A percentile compares a stretch with the other conserved stretches of the same genome.
Conservation (phyloP, 2,113 vertebrate species). For the Larimichthys crocea region DNA sequence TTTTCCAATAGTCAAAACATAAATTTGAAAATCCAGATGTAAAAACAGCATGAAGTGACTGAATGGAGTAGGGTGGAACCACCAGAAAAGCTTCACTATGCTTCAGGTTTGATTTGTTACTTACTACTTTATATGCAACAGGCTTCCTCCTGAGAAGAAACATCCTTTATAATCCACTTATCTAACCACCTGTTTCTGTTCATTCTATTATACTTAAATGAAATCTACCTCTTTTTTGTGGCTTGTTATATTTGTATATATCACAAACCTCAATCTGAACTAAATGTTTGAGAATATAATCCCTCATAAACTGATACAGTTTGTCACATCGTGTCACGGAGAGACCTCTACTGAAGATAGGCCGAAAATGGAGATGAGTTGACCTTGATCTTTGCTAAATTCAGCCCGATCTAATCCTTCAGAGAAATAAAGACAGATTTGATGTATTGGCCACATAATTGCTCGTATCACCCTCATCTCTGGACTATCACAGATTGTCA, state of each 20-base stretch:
- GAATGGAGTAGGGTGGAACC: background rate
- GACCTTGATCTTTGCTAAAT: slow-evolving; percentile 38
- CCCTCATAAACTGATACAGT: slow-evolving; percentile 11
- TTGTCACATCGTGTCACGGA: slow-evolving; percentile 13
- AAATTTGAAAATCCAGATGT: background rate
- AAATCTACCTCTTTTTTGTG: background rate
- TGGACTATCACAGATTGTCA: slow-evolving; percentile 28
- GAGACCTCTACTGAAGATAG: slow-evolving; percentile 38
- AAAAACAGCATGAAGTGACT: background rate
- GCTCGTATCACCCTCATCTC: slow-evolving; percentile 25
- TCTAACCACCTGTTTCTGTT: slow-evolving; percentile 31
- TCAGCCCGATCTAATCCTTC: slow-evolving; percentile 13
- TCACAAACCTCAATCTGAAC: background rate
- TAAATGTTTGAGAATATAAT: slow-evolving; percentile 16
- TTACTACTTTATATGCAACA: slow-evolving; percentile 18
- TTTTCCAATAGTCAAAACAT: background rate
- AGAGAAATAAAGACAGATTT: slow-evolving; percentile 29
- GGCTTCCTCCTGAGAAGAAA: slow-evolving; percentile 30
- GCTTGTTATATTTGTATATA: background rate
- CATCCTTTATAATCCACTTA: slow-evolving; percentile 51
- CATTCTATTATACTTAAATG: background rate
- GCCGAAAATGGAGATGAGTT: slow-evolving; percentile 30
- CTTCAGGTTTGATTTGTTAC: background rate
- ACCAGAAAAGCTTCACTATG: background rate
- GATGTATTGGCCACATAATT: slow-evolving; percentile 28